These are phyloP conservation scores for Enteromius fasciolatus DNA, from an alignment of 2,797 vertebrate genomes.

Conservation along the genomic window DNA sequence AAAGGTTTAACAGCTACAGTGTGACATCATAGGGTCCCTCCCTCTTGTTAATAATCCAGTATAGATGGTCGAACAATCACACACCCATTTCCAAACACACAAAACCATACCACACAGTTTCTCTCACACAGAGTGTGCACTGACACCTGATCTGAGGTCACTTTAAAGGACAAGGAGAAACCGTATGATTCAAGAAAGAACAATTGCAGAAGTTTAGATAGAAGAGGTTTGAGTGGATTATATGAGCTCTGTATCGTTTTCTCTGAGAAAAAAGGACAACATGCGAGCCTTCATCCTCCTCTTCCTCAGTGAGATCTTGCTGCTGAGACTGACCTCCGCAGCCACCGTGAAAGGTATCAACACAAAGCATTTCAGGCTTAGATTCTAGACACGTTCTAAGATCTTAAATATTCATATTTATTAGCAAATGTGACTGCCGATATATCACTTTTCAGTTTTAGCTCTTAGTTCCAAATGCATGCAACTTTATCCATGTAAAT, in stretches of 20 bases:
- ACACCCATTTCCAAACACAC: conserved; percentile 32
- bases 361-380: background rate
- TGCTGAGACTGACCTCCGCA: conserved; percentile 42
- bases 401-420: conserved; percentile 1
- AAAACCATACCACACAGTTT: conserved; percentile 24
- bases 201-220: conserved; percentile 16
- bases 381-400: background rate
- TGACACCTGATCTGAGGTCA: conserved; percentile 32
- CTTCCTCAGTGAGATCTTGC: conserved; percentile 47
- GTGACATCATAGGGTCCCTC: conserved; percentile 68
- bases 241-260: conserved; percentile 18
- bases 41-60: conserved; percentile 67
- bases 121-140: conserved; percentile 14
- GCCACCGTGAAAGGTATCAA: conserved; percentile 49
- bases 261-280: conserved; percentile 32
- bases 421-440: background rate
- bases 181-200: conserved; percentile 18
- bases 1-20: conserved; percentile 39
- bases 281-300: conserved; percentile 52
- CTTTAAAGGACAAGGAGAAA: conserved; percentile 26
- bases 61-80: conserved; percentile 72
- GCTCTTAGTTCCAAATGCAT: background rate
- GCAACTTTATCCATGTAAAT: background rate
- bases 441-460: background rate
- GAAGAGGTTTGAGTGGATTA: conserved; percentile 19